Evolutionary conservation across 1,140 invertebrate species (phyloP).

Genomic region (Musca vetustissima): DNA sequence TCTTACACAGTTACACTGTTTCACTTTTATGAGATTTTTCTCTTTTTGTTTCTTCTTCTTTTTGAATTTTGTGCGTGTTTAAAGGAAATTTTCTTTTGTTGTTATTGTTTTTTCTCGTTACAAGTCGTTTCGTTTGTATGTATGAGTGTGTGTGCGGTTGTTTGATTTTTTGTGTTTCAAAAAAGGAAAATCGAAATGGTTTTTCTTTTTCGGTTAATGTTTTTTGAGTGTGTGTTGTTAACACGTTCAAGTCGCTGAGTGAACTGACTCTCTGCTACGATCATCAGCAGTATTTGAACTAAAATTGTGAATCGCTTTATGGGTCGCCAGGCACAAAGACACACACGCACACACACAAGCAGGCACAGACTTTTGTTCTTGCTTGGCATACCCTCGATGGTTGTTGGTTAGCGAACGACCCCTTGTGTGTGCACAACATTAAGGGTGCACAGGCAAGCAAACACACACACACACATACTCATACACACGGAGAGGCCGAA

Average conservation of each 20-base stretch:
- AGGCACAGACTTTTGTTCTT: conserved; percentile 9
- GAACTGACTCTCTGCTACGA: conserved; percentile 55
- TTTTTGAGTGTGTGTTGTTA: conserved; percentile 39
- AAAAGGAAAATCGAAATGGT: conserved; percentile 3
- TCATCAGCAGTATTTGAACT: conserved; percentile 55
- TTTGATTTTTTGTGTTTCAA: background rate
- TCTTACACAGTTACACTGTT: background rate
- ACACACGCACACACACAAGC: too few species aligned
- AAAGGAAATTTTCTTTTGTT: background rate
- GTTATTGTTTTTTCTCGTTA: background rate
- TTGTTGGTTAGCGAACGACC: conserved; percentile 24
- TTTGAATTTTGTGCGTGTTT: background rate
- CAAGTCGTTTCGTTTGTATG: background rate
- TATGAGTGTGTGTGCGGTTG: too few species aligned
- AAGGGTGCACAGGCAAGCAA: conserved; percentile 40
- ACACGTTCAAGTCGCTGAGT: conserved; percentile 55
- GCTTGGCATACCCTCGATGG: conserved; percentile 35
- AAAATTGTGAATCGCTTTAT: conserved; percentile 35
- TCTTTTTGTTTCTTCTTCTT: background rate
- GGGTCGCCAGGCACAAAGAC: conserved; percentile 3
- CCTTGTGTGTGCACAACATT: conserved; percentile 25
- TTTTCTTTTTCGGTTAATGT: background rate
- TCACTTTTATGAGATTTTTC: conserved; percentile 1
- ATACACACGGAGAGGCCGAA: background rate
- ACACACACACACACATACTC: conserved; percentile 11